Base-by-base conservation (phyloP, 2,797 vertebrate species). In the Sebastes vulpes region DNA sequence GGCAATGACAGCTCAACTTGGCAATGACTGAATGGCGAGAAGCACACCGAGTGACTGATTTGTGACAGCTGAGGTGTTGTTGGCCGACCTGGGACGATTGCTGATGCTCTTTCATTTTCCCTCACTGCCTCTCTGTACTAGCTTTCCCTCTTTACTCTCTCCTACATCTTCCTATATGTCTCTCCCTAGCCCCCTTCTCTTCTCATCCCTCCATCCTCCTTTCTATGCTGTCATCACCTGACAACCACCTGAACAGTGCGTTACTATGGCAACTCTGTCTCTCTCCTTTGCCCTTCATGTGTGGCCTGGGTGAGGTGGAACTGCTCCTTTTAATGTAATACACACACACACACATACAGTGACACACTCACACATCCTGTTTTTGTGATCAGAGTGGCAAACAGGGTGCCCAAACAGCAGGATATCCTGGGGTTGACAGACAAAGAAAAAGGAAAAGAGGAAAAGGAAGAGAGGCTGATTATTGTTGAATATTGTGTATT, bases 241-340 rank as follows among this genome's bases (percentile, higher is more conserved):
- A 84, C 83, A 89, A 76, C 82, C 77, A 92, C 91, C 88, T 94
- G 85, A 77, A 87, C 54, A 38, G 67, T 46, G 14, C 6, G 88
- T 94, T 90, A 79, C 88, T 70, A 93, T 91, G 76, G 86, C 72
- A 93, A 95, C 94, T 60, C 31, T 11, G 32, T 56, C 65, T 68
- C 65, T 26, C 65, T 68, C 2, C 52, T 78, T 32, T 73, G 72
- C 79, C 78, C 85, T 87, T 91, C 79, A 82, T 81, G 72, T 92
- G 79, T 63, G 56, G 81, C 91, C 72, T 67, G 53, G 38, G 42
- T 78, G 35, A 75, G 64, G 69, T 79, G 50, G 85, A 81, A 77
- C 35, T 53, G 78, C 68, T 85, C 28, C 68, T 72, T 81, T 80
- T 72, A 69, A 70, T 25, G 48, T 8, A 48, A 71, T 23, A 53